Conservation (phyloP, 1,140 invertebrate genomes). For the Ericerus pela region DNA sequence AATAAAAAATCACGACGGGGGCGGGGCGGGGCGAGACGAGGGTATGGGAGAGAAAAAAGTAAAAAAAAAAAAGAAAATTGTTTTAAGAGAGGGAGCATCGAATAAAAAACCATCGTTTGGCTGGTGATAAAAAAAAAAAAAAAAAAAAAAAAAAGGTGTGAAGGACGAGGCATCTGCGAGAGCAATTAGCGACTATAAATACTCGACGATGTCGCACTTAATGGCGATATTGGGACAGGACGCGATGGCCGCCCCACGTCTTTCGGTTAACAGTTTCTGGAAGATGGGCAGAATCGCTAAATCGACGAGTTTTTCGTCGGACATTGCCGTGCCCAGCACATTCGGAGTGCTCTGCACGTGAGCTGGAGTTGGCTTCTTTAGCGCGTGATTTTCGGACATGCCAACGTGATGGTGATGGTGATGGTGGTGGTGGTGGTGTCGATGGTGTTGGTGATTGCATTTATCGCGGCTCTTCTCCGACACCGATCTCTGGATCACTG, state of each 20-base stretch:
- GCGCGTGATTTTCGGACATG: constrained; percentile 17
- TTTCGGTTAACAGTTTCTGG: constrained; percentile 69
- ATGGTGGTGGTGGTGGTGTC: constrained; percentile 21
- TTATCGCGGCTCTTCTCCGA: constrained; percentile 35
- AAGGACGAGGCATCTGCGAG: background rate
- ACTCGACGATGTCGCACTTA: constrained; percentile 89
- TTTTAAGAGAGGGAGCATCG: too few species aligned
- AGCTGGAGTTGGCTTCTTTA: constrained; percentile 26
- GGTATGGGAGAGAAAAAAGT: too few species aligned
- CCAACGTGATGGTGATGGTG: constrained; percentile 14
- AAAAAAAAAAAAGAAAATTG: too few species aligned
- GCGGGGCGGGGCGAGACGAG: too few species aligned
- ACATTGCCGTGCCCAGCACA: constrained; percentile 41
- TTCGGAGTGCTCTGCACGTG: constrained; percentile 46
- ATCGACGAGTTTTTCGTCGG: constrained; percentile 65
- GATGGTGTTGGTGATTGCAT: constrained; percentile 27
- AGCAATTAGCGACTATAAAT: constrained; percentile 40
- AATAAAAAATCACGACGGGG: too few species aligned
- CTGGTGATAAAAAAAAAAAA: too few species aligned
- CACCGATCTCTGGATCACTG: constrained; percentile 37
- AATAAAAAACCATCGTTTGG: too few species aligned
- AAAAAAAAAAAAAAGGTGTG: constrained; percentile 31
- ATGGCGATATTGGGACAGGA: constrained; percentile 88
- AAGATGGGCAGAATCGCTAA: constrained; percentile 77
- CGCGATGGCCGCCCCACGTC: constrained; percentile 59